phyloP scores from a whole-genome alignment of 2,113 vertebrate species.

The Triplophysa dalaica region DNA sequence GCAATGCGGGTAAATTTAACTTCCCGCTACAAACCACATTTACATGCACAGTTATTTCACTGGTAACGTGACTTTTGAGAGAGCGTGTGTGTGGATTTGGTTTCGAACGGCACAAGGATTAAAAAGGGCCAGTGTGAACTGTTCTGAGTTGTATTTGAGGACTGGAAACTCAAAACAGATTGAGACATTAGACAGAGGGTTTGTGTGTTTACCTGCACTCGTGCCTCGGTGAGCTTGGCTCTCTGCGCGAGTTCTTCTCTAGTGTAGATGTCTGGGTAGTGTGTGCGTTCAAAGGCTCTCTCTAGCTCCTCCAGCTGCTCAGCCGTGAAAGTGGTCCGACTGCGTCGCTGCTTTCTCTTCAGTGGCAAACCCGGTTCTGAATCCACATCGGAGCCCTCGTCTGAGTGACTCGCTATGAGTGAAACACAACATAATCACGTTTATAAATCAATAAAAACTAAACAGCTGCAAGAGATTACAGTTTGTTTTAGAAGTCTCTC shows the following conservation, averaged over 20 bases:
- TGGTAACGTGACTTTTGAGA: background rate
- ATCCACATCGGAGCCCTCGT: conserved; percentile 96
- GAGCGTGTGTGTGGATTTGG: background rate
- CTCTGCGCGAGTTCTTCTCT: conserved; percentile 96
- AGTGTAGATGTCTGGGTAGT: conserved; percentile 98
- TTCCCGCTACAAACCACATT: background rate
- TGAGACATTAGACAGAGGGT: background rate
- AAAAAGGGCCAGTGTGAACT: background rate
- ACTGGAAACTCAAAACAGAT: background rate
- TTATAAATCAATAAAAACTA: too few species aligned
- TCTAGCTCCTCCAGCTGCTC: conserved; percentile 98
- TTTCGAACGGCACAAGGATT: background rate
- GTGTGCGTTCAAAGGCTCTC: conserved; percentile 94
- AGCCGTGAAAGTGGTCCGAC: conserved; percentile 94
- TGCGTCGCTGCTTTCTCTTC: conserved; percentile 95
- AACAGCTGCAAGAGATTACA: too few species aligned
- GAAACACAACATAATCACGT: conserved; percentile 24
- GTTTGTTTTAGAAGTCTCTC: background rate
- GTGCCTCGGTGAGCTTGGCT: conserved; percentile 95
- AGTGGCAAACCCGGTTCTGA: conserved; percentile 95
- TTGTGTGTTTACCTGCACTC: conserved; percentile 85
- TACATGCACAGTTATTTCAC: background rate
- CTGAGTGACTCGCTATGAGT: conserved; percentile 85
- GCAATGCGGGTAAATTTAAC: conserved; percentile 10
- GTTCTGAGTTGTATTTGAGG: conserved; percentile 1